A percentile compares a stretch with the other conserved stretches of the same genome.
Evolutionary conservation across 2,797 vertebrate genomes (phyloP).

Genomic region (Kryptopterus vitreolus): DNA sequence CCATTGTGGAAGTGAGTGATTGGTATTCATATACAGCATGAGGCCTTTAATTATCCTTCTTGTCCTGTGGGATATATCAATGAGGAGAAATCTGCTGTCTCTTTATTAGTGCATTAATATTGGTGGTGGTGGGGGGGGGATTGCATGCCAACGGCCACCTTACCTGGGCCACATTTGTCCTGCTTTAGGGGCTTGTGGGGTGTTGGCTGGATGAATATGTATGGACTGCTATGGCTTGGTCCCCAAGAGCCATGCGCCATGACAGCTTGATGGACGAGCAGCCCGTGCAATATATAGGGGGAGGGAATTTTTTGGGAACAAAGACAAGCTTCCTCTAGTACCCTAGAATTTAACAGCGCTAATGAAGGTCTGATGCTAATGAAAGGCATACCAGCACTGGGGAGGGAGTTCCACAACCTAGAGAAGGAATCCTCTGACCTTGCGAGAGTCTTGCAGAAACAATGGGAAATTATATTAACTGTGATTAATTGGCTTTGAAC

Average conservation of each 20-base stretch:
- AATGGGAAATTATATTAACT: conserved; percentile 24
- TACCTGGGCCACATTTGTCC: conserved; percentile 65
- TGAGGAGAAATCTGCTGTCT: conserved; percentile 72
- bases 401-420: conserved; percentile 40
- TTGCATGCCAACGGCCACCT: conserved; percentile 63
- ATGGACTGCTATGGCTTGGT: conserved; percentile 62
- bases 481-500: conserved; percentile 20
- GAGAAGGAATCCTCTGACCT: conserved; percentile 45
- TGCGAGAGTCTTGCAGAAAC: background rate
- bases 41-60: conserved; percentile 76
- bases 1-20: conserved; percentile 67
- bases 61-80: conserved; percentile 71
- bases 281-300: conserved; percentile 70
- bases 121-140: conserved; percentile 61
- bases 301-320: conserved; percentile 65
- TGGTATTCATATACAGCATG: conserved; percentile 71
- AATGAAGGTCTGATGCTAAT: conserved; percentile 64
- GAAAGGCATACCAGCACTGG: conserved; percentile 55
- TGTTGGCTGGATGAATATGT: conserved; percentile 59
- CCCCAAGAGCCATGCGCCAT: conserved; percentile 66
- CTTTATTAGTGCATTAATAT: conserved; percentile 82
- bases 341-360: conserved; percentile 58
- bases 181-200: conserved; percentile 53
- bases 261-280: conserved; percentile 74
- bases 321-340: conserved; percentile 54